phyloP scores from a whole-genome alignment of 1,140 invertebrate genomes.

The Trichonephila clavata region DNA sequence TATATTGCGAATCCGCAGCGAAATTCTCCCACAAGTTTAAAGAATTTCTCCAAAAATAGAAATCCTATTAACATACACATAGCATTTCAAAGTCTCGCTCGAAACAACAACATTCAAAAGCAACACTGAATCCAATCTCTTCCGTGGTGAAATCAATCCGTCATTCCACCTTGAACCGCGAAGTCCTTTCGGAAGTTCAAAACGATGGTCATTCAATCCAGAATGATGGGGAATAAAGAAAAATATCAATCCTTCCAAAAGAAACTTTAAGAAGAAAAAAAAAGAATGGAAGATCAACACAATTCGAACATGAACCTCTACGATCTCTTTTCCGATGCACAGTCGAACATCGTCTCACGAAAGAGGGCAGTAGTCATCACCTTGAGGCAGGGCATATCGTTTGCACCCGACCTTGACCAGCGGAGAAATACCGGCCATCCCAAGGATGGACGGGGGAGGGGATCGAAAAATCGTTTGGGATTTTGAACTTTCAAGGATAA shows the following conservation, averaged over 20 bases:
- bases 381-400: slow-evolving; percentile 27
- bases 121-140: too few relatives aligned
- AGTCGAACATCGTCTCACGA: not conserved
- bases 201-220: too few relatives aligned
- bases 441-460: not conserved
- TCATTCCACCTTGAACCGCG: not conserved
- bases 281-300: not conserved
- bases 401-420: slow-evolving; percentile 47
- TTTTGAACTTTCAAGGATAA: slow-evolving; percentile 51
- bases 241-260: too few relatives aligned
- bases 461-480: not conserved
- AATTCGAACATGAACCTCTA: not conserved
- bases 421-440: slow-evolving; percentile 23
- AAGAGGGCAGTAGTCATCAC: slow-evolving; percentile 1
- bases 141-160: too few relatives aligned
- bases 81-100: too few relatives aligned
- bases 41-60: too few relatives aligned
- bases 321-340: slow-evolving; percentile 1
- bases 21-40: too few relatives aligned
- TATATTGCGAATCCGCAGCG: too few relatives aligned
- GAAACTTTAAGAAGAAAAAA: too few relatives aligned
- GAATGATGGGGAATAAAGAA: too few relatives aligned
- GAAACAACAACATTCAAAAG: too few relatives aligned
- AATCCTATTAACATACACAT: too few relatives aligned
- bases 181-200: not conserved